Percentiles rank a stretch among this genome's conserved stretches.
Evolutionary conservation across 1,140 invertebrate species (phyloP).

Genomic region (Trichonephila inaurata): DNA sequence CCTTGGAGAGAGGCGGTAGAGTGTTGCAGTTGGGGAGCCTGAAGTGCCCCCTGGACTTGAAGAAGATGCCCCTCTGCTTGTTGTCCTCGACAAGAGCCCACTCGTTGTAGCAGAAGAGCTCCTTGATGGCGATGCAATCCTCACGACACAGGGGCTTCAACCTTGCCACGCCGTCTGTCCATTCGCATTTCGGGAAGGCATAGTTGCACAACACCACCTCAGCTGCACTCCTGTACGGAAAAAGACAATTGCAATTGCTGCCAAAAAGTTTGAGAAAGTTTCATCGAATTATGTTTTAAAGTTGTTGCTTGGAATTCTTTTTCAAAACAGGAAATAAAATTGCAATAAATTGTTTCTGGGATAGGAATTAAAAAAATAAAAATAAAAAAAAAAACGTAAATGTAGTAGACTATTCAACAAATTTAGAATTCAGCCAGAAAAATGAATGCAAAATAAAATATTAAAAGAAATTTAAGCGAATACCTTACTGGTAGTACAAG

Average conservation of each 20-base stretch:
- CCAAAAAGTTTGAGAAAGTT: no score
- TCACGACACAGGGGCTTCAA: constrained; percentile 84
- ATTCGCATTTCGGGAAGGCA: constrained; percentile 93
- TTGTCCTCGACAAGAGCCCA: constrained; percentile 95
- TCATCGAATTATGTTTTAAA: no score
- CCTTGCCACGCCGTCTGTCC: constrained; percentile 81
- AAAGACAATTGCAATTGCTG: background rate
- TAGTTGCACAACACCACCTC: constrained; percentile 94
- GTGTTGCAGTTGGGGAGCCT: constrained; percentile 91
- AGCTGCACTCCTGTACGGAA: constrained; percentile 85
- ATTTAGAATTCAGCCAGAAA: no score
- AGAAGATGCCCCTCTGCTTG: constrained; percentile 88
- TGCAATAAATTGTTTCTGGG: no score
- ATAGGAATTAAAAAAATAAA: no score
- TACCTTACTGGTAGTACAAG: no score
- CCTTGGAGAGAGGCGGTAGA: constrained; percentile 85
- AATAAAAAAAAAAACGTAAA: no score
- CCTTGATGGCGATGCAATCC: constrained; percentile 93
- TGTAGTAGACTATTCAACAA: no score
- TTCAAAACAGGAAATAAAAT: no score
- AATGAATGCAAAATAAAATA: no score
- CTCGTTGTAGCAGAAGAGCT: constrained; percentile 95
- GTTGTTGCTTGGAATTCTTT: no score
- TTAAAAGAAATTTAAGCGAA: no score
- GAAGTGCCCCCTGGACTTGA: constrained; percentile 92